Evolutionary conservation across 30 jellyfish, hydroid and myxozoan species (phyloP).

Genomic region (Chrysaora quinquecirrha): DNA sequence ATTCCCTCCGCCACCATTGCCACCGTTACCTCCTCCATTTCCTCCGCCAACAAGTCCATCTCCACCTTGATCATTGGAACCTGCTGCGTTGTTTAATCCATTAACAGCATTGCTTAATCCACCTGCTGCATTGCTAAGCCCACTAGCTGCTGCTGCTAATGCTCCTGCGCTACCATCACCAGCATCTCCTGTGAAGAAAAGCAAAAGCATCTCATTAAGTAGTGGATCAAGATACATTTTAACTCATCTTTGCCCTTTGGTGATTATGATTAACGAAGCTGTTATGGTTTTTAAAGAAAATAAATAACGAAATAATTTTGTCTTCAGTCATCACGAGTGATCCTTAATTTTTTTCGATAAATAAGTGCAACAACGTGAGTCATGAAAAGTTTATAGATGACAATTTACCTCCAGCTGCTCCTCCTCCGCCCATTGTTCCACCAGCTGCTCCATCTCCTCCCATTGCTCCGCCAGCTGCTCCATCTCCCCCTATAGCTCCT

Average conservation of each 20-base stretch:
- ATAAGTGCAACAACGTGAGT: too few relatives aligned
- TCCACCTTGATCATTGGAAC: not conserved
- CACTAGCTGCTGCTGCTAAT: conserved; percentile 50
- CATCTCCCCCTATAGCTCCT: not conserved
- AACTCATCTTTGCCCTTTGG: too few relatives aligned
- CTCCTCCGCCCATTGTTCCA: conserved; percentile 4
- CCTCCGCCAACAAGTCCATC: not conserved
- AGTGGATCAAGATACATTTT: too few relatives aligned
- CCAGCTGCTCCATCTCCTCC: conserved; percentile 8
- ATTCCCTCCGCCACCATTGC: conserved; percentile 6
- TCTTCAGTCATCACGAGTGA: too few relatives aligned
- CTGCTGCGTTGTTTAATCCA: not conserved
- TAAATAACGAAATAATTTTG: too few relatives aligned
- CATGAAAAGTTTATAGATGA: too few relatives aligned
- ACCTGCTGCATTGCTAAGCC: conserved; percentile 46
- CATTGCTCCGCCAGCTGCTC: not conserved
- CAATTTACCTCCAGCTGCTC: conserved; percentile 23
- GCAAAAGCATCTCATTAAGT: too few relatives aligned
- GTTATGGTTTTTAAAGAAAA: not conserved
- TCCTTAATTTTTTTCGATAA: too few relatives aligned
- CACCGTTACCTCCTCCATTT: not conserved
- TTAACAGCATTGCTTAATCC: conserved; percentile 46
- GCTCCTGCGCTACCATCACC: conserved; percentile 11
- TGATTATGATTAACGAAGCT: too few relatives aligned
- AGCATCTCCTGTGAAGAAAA: conserved; percentile 1